Conservation (phyloP, 2,888 invertebrate genomes). For the Microplitis deprimator region DNA sequence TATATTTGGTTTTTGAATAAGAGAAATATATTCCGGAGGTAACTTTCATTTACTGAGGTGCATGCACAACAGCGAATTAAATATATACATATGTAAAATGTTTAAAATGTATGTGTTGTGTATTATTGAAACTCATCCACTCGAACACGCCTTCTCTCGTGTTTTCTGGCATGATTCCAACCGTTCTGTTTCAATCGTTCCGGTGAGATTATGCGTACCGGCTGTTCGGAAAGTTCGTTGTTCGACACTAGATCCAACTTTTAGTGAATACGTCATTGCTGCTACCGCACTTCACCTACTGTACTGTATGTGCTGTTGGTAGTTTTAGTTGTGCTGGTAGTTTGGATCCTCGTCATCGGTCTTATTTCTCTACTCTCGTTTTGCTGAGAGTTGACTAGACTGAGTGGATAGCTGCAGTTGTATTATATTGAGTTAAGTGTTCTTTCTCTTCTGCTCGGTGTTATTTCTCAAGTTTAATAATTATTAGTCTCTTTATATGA, state of each 20-base stretch:
- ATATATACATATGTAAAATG: slow-evolving; percentile 24
- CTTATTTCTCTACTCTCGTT: slow-evolving; percentile 8
- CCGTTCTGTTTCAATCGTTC: slow-evolving; percentile 45
- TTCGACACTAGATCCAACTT: slow-evolving; percentile 35
- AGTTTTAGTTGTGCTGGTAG: slow-evolving; percentile 4
- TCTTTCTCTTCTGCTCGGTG: slow-evolving; percentile 17
- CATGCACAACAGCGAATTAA: slow-evolving; percentile 25
- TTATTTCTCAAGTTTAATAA: slow-evolving; percentile 36
- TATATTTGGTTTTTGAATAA: neutral
- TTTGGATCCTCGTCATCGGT: neutral
- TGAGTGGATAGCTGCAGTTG: slow-evolving; percentile 6
- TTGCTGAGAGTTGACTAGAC: slow-evolving; percentile 15
- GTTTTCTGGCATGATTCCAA: slow-evolving; percentile 42
- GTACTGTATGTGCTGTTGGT: slow-evolving; percentile 17
- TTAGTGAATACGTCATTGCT: slow-evolving; percentile 14
- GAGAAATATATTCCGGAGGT: slow-evolving; percentile 8
- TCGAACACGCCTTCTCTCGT: slow-evolving; percentile 17
- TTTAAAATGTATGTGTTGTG: slow-evolving; percentile 30
- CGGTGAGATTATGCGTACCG: slow-evolving; percentile 43
- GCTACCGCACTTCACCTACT: neutral
- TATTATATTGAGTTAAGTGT: neutral
- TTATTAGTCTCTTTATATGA: slow-evolving; percentile 48
- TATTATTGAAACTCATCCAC: slow-evolving; percentile 34
- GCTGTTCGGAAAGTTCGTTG: slow-evolving; percentile 41
- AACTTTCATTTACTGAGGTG: slow-evolving; percentile 1